Evolutionary conservation across 2,888 invertebrate genomes (phyloP).

Genomic region (Kuschelorhynchus macadamiae): DNA sequence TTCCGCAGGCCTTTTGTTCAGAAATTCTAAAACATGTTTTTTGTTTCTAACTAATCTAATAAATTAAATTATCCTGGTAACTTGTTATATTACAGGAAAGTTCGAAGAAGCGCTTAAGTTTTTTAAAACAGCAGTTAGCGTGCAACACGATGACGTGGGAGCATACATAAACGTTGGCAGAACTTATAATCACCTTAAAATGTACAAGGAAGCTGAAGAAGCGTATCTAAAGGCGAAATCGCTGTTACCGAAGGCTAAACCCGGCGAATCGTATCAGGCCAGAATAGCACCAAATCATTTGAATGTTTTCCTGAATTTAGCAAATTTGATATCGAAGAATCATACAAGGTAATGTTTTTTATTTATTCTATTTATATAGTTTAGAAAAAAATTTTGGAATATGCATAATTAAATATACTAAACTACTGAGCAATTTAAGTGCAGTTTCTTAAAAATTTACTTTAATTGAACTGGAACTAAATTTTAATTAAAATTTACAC

Average conservation of each 20-base stretch:
- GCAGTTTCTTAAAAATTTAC: too few species aligned
- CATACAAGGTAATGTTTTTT: conserved; percentile 74
- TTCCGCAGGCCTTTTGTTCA: too few species aligned
- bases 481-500: too few species aligned
- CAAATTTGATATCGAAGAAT: conserved; percentile 94
- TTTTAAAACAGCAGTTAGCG: conserved; percentile 92
- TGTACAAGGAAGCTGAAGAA: conserved; percentile 90
- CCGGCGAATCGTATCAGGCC: conserved; percentile 95
- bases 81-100: conserved; percentile 35
- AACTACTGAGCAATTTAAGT: too few species aligned
- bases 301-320: conserved; percentile 95
- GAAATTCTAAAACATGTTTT: too few species aligned
- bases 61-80: too few species aligned
- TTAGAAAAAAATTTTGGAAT: too few species aligned
- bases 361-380: too few species aligned
- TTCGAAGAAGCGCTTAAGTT: conserved; percentile 84
- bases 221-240: conserved; percentile 93
- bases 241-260: conserved; percentile 89
- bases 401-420: too few species aligned
- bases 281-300: conserved; percentile 66
- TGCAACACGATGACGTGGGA: conserved; percentile 96
- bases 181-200: conserved; percentile 92
- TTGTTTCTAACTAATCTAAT: too few species aligned
- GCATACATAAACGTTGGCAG: conserved; percentile 90
- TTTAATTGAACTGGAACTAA: too few species aligned